Base-by-base conservation (phyloP, 2,113 vertebrate genomes). In the Paralichthys olivaceus region DNA sequence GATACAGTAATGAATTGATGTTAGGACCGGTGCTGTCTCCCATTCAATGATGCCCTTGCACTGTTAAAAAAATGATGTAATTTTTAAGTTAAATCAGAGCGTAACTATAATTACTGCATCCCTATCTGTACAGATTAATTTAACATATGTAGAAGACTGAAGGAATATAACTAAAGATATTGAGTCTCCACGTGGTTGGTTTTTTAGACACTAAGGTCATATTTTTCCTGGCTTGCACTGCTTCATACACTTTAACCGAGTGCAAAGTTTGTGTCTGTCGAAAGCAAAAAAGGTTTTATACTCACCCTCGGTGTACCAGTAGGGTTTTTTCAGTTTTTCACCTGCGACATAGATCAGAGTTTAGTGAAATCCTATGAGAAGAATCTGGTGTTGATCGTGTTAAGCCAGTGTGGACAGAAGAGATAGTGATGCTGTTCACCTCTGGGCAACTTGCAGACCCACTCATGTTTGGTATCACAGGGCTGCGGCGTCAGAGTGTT, bases 401-500 rank as follows among this genome's bases (percentile, higher is more conserved):
- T 26, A 5, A 20, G n/a, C 37, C 22, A 19, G 61, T 3, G 23
- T 29, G 14, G 1, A 15, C 19, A 13, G 28, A n/a, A 11, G 2
- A 1, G 0, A 0, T 25, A 1, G 19, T 47, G 51, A 19, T 6
- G 19, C 19, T 3, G 23, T 60, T 70, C 80, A 98, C 98, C 97
- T 97, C 94, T 95, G 65, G 94, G 90, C 69, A 98, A 90, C 88
- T 97, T 96, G 92, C 97, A 99, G 90, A 99, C 95, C 98, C 98
- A 99, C 91, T 99, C 97, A 0, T 92, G 95, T 75, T 95, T 95
- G 84, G 91, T 87, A 55, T 88, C 93, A 81, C 98, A 99, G n/a
- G 91, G 91, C 20, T 93, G 93, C 1, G 96, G 94, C 28, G 91
- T 86, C 62, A 99, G 60, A 0, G 89, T 84, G 85, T 92, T 94